phyloP scores from a whole-genome alignment of 2,888 invertebrate genomes.

The Aphrophora alni region DNA sequence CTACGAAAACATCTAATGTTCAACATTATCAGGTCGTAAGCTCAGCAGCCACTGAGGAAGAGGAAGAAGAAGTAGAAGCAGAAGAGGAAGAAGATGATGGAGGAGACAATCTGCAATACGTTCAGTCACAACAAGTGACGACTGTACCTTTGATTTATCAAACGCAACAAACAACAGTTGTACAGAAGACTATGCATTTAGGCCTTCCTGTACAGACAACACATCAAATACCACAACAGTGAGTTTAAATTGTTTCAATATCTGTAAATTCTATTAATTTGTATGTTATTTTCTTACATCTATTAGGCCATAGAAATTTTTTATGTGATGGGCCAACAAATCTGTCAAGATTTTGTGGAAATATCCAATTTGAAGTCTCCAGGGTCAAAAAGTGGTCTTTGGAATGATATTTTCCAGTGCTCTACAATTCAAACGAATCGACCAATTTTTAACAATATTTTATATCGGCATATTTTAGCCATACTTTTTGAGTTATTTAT shows the following conservation, averaged over 20 bases:
- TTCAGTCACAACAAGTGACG: background rate
- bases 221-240: background rate
- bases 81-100: background rate
- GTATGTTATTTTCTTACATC: too few species aligned
- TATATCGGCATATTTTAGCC: too few species aligned
- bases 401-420: too few species aligned
- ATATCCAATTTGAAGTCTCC: too few species aligned
- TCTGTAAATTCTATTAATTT: too few species aligned
- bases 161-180: background rate
- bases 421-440: too few species aligned
- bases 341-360: too few species aligned
- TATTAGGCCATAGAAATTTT: too few species aligned
- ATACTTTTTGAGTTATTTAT: too few species aligned
- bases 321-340: too few species aligned
- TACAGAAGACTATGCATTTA: background rate
- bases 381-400: too few species aligned
- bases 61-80: background rate
- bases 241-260: background rate
- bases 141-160: background rate
- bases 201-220: background rate
- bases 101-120: background rate
- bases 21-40: background rate
- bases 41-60: background rate
- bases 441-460: too few species aligned
- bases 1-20: background rate